Evolutionary conservation across 2,888 invertebrate species (phyloP).

Genomic region (Horisme vitalbata): DNA sequence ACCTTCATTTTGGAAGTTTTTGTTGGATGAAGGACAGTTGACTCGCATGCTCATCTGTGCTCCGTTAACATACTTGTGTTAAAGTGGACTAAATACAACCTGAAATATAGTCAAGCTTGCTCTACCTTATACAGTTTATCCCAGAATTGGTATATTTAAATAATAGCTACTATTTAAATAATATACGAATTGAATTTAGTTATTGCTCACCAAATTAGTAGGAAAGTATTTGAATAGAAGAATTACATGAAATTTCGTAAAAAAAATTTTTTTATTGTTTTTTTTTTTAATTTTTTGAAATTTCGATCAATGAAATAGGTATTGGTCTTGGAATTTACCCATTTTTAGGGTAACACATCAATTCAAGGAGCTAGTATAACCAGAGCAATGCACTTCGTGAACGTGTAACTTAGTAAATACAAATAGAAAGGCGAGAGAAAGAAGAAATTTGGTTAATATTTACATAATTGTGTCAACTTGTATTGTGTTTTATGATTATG

Average conservation of each 20-base stretch:
- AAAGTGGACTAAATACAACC: conserved; percentile 57
- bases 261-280: no score
- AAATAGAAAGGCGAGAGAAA: conserved; percentile 45
- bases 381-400: conserved; percentile 10
- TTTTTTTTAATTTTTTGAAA: no score
- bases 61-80: conserved; percentile 43
- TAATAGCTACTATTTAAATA: no score
- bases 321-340: no score
- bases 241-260: no score
- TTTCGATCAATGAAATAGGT: no score
- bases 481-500: conserved; percentile 38
- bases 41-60: conserved; percentile 77
- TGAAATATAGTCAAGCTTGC: conserved; percentile 59
- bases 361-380: neutral
- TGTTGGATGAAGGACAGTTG: conserved; percentile 48
- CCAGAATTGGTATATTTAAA: no score
- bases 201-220: no score
- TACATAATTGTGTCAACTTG: conserved; percentile 39
- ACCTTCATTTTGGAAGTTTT: conserved; percentile 5
- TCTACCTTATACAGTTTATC: neutral
- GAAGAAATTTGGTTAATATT: conserved; percentile 50
- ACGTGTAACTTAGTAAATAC: conserved; percentile 39
- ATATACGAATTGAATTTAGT: no score
- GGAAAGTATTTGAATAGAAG: no score
- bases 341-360: neutral